A percentile compares a stretch with the other conserved stretches of the same genome.
These are phyloP conservation scores for Mixornis gularis DNA, from an alignment of 2,113 vertebrate species.

Conservation along the genomic window DNA sequence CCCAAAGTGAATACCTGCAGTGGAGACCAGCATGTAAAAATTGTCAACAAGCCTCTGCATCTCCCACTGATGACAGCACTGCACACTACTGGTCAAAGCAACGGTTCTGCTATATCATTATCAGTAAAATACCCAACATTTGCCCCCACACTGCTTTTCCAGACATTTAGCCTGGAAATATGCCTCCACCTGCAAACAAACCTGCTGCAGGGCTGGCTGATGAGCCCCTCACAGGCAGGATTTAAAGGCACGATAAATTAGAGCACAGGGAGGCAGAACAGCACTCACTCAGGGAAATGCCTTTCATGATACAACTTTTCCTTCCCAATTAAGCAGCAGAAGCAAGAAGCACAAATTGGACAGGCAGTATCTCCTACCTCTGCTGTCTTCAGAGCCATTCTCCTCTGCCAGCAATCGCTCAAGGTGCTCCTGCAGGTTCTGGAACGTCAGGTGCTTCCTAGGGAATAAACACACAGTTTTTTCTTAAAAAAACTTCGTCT, in stretches of 20 bases:
- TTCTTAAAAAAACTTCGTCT: not conserved
- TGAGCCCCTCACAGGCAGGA: not conserved
- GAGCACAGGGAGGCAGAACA: not conserved
- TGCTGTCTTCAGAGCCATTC: slow-evolving; percentile 70
- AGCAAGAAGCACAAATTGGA: not conserved
- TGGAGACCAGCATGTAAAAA: not conserved
- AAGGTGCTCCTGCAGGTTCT: slow-evolving; percentile 86
- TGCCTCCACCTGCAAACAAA: not conserved
- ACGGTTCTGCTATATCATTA: not conserved
- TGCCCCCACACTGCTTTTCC: not conserved
- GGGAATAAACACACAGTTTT: not conserved
- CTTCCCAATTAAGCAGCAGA: not conserved
- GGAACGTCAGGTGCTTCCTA: slow-evolving; percentile 91
- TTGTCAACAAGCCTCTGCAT: not conserved
- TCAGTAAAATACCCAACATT: not conserved
- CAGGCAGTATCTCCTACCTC: slow-evolving; percentile 64
- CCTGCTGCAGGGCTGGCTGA: not conserved
- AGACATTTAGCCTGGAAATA: not conserved
- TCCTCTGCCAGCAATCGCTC: slow-evolving; percentile 84
- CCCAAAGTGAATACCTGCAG: not conserved
- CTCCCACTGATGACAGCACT: not conserved
- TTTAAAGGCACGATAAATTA: not conserved
- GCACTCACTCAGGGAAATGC: not conserved
- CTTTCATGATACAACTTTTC: not conserved
- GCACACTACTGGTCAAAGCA: not conserved